phyloP scores from a whole-genome alignment of 2,888 invertebrate species.

The Agrochola lota region DNA sequence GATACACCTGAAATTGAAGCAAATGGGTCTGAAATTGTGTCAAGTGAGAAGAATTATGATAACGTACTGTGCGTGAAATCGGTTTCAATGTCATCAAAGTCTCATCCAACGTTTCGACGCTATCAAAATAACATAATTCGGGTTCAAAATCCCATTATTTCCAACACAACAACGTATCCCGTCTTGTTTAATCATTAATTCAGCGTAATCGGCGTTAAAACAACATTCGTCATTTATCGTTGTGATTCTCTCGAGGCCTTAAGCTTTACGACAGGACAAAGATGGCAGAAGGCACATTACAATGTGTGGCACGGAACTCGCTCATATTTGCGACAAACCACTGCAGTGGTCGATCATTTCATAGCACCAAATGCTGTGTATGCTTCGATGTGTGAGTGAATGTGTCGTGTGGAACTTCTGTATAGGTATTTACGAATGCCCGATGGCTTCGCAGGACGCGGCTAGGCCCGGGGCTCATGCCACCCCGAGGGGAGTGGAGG shows the following conservation, averaged over 20 bases:
- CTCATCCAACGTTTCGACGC: not conserved
- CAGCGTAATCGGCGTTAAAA: constrained; percentile 43
- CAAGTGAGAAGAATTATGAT: not conserved
- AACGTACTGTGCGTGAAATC: not conserved
- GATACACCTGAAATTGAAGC: constrained; percentile 11
- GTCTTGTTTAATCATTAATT: constrained; percentile 46
- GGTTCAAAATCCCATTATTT: constrained; percentile 22
- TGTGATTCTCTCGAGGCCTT: constrained; percentile 3
- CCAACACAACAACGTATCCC: not conserved
- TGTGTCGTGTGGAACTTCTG: constrained; percentile 36
- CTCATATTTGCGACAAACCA: not conserved
- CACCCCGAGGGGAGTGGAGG: not conserved
- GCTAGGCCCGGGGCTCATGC: constrained; percentile 57
- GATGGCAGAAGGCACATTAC: constrained; percentile 23
- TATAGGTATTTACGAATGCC: constrained; percentile 36
- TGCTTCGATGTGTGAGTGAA: constrained; percentile 4
- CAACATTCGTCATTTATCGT: constrained; percentile 62
- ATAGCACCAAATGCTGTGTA: not conserved
- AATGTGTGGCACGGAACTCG: not conserved
- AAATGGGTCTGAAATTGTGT: not conserved
- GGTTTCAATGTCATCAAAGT: not conserved
- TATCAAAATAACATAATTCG: constrained; percentile 8
- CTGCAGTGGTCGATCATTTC: not conserved
- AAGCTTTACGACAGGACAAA: not conserved
- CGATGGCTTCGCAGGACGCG: constrained; percentile 71